A percentile compares a stretch with the other conserved stretches of the same genome.
Evolutionary conservation across 1,140 invertebrate species (phyloP).

Genomic region (Gonioctena quinquepunctata): DNA sequence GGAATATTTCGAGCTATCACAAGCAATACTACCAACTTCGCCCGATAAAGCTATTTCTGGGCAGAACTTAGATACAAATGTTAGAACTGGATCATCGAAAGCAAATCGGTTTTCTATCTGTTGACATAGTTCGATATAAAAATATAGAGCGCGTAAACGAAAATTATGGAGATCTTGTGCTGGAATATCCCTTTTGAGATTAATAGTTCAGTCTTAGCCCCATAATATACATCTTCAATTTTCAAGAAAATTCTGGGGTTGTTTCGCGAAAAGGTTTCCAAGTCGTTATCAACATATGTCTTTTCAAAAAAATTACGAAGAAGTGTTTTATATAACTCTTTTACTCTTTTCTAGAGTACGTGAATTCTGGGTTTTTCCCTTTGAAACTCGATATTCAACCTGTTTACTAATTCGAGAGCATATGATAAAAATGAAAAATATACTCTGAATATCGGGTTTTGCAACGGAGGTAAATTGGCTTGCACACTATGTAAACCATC

Average conservation of each 20-base stretch:
- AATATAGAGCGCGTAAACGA: neutral
- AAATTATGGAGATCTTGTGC: neutral
- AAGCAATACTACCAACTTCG: neutral
- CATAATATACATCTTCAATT: neutral
- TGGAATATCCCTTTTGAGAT: neutral
- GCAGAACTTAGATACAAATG: no score
- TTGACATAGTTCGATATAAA: constrained; percentile 1
- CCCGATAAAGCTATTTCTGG: neutral
- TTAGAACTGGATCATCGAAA: neutral
- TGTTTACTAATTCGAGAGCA: neutral
- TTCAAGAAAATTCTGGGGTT: neutral
- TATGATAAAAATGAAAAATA: constrained; percentile 1
- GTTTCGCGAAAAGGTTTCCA: neutral
- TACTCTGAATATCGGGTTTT: neutral
- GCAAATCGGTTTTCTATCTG: neutral
- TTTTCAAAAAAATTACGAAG: neutral
- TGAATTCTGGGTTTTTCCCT: neutral
- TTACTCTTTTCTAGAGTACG: neutral
- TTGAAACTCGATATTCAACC: neutral
- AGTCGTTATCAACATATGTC: neutral
- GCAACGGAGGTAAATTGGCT: neutral
- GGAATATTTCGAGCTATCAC: neutral
- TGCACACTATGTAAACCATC: neutral
- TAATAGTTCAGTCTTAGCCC: neutral
- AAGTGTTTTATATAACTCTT: neutral